phyloP scores from a whole-genome alignment of 2,888 invertebrate species.

The Orthosia gothica region DNA sequence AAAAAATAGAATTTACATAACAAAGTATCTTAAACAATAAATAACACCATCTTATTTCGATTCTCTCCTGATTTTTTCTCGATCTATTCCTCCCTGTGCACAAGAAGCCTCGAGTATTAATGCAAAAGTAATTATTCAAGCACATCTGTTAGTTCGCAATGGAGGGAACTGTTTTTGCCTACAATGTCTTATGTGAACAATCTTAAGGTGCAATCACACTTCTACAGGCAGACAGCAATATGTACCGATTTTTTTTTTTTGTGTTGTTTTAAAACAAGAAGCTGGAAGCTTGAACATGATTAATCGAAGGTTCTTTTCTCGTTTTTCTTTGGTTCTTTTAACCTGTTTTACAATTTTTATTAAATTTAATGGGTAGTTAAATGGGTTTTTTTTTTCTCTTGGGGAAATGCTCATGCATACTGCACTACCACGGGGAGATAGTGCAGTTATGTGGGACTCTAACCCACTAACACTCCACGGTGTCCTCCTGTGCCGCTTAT shows the following conservation, averaged over 20 bases:
- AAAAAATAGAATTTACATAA: no score
- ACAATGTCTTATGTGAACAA: constrained; percentile 46
- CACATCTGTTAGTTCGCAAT: constrained; percentile 84
- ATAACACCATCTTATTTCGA: constrained; percentile 8
- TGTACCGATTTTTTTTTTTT: neutral
- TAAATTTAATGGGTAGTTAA: no score
- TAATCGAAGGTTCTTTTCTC: no score
- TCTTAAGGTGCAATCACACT: constrained; percentile 33
- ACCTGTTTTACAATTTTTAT: no score
- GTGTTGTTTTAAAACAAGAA: neutral
- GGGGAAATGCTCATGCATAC: no score
- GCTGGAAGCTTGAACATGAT: no score
- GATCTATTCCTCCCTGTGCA: constrained; percentile 43
- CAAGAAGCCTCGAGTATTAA: constrained; percentile 53
- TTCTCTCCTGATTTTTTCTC: constrained; percentile 49
- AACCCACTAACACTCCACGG: no score
- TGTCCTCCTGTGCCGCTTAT: no score
- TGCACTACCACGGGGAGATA: no score
- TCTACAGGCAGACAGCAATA: neutral
- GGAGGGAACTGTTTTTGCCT: constrained; percentile 71
- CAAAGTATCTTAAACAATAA: neutral
- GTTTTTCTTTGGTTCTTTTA: no score
- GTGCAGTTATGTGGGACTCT: no score
- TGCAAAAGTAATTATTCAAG: constrained; percentile 79
- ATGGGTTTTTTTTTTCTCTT: no score